Percentiles rank a stretch among this genome's conserved stretches.
phyloP scores from a whole-genome alignment of 2,113 vertebrate species.

The Dendropsophus ebraccatus region DNA sequence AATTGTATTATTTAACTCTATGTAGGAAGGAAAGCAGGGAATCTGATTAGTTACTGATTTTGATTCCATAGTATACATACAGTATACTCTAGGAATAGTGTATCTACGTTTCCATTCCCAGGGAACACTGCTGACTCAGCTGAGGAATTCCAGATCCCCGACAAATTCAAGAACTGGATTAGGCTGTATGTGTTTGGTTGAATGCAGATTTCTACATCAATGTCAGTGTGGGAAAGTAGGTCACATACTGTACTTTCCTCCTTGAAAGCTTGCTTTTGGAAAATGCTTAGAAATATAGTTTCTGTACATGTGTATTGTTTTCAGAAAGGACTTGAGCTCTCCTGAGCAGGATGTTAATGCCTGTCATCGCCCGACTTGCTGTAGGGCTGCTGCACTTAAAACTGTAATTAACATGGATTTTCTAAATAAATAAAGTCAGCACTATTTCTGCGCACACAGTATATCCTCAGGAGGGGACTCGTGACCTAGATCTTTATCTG shows the following conservation, averaged over 20 bases:
- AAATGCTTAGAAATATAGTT: slow-evolving; percentile 51
- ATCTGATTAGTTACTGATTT: no score
- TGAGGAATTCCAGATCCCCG: slow-evolving; percentile 7
- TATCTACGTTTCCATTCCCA: neutral
- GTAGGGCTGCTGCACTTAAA: slow-evolving; percentile 51
- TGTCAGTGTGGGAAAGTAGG: slow-evolving; percentile 56
- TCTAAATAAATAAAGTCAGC: slow-evolving; percentile 58
- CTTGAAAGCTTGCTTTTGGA: slow-evolving; percentile 44
- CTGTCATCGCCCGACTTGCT: slow-evolving; percentile 39
- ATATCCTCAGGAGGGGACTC: slow-evolving; percentile 37
- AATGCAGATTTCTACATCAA: slow-evolving; percentile 50
- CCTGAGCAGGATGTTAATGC: slow-evolving; percentile 29
- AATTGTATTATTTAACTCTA: neutral
- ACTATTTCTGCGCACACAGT: slow-evolving; percentile 43
- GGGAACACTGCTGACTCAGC: slow-evolving; percentile 37
- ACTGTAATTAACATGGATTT: slow-evolving; percentile 57
- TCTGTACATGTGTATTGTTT: slow-evolving; percentile 12
- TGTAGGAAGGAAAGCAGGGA: no score
- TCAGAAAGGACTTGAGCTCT: slow-evolving; percentile 13
- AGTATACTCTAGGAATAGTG: neutral
- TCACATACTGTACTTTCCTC: slow-evolving; percentile 36
- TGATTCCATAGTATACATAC: neutral
- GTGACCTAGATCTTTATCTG: slow-evolving; percentile 51
- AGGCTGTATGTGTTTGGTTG: slow-evolving; percentile 41
- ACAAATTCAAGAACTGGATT: slow-evolving; percentile 44